Conservation (phyloP, 2,797 vertebrate species). For the Myiotriccus ornatus region DNA sequence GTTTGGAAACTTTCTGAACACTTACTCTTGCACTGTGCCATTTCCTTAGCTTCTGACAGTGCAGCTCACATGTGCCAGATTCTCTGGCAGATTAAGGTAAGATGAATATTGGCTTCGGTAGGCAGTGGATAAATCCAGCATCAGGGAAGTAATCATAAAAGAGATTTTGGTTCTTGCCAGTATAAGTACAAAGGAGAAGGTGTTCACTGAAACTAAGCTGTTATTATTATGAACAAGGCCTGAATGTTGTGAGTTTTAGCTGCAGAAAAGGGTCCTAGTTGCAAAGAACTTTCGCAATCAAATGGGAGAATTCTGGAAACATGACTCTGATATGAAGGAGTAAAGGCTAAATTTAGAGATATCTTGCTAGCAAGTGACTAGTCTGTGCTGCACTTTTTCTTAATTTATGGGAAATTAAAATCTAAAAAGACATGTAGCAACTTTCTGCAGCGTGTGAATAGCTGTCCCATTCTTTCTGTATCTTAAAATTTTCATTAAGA, state of each 20-base stretch:
- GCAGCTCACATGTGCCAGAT: neutral
- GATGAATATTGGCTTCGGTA: neutral
- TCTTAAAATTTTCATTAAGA: conserved; percentile 34
- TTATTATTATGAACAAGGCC: neutral
- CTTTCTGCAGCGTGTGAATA: neutral
- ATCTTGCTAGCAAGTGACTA: neutral
- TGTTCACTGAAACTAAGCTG: neutral
- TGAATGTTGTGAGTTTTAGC: neutral
- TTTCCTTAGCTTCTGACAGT: neutral
- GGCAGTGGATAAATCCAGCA: neutral
- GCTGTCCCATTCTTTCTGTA: neutral
- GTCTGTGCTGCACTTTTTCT: neutral
- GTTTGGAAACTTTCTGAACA: neutral
- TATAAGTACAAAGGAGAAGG: neutral
- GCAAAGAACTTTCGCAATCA: neutral
- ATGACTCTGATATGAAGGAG: neutral
- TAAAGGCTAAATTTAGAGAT: neutral
- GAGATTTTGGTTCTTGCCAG: neutral
- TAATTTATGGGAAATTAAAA: neutral
- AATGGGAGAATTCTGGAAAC: neutral
- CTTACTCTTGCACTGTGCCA: neutral
- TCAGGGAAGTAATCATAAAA: neutral
- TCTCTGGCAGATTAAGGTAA: neutral
- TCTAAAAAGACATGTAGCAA: neutral
- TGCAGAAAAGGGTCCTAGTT: neutral